Evolutionary conservation across 2,113 vertebrate genomes (phyloP).

Genomic region (Caloenas nicobarica): DNA sequence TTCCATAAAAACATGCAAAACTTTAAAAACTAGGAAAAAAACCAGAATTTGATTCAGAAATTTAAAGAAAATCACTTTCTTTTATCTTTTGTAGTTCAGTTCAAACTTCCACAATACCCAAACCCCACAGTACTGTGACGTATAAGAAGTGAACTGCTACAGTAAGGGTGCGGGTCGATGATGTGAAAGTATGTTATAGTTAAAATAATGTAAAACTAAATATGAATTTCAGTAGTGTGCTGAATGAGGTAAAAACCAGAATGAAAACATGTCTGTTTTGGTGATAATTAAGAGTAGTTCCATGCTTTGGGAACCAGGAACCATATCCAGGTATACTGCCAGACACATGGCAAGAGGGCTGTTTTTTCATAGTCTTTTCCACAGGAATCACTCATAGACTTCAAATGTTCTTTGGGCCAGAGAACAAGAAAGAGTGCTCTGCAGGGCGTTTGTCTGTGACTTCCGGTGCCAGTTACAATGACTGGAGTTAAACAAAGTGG

Average conservation of each 20-base stretch:
- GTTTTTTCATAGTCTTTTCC: neutral
- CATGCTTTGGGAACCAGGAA: neutral
- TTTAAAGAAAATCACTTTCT: neutral
- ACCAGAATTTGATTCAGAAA: neutral
- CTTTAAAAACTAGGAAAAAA: neutral
- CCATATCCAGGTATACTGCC: neutral
- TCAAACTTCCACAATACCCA: neutral
- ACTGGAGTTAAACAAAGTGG: neutral
- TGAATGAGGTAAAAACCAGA: neutral
- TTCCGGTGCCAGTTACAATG: neutral
- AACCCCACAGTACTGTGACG: neutral
- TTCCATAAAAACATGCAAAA: neutral
- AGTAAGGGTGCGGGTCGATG: neutral
- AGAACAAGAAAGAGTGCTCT: neutral
- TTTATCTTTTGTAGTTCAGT: neutral
- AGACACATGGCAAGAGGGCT: neutral
- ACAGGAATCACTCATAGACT: accelerated
- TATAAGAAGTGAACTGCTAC: neutral
- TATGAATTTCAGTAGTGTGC: neutral
- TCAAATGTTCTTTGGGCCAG: neutral
- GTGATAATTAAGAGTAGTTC: neutral
- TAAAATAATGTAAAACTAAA: neutral
- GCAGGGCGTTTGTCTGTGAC: accelerated
- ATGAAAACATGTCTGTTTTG: neutral
- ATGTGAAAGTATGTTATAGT: neutral